phyloP scores from a whole-genome alignment of 2,113 vertebrate genomes.

The pig (Sus scrofa) region T2T-Sscrofa CM000814.6:36908001-36908500 shows the following conservation, averaged over 20 bases:
- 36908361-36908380: neutral
- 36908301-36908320: neutral
- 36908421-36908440: neutral
- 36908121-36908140: neutral
- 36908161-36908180: neutral
- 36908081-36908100: neutral
- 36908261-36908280: neutral
- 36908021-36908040: neutral
- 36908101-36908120: neutral
- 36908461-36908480: neutral
- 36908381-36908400: neutral
- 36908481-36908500: neutral
- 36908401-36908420: neutral
- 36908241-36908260: neutral
- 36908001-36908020: too few relatives aligned
- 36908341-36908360: neutral
- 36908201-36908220: neutral
- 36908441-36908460: neutral
- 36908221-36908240: neutral
- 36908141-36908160: neutral
- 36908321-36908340: neutral
- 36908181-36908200: neutral
- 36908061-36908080: neutral
- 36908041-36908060: slow-evolving; percentile 12
- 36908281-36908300: neutral